Conservation (phyloP, 2,113 vertebrate genomes). For the Clarias batrachus region DNA sequence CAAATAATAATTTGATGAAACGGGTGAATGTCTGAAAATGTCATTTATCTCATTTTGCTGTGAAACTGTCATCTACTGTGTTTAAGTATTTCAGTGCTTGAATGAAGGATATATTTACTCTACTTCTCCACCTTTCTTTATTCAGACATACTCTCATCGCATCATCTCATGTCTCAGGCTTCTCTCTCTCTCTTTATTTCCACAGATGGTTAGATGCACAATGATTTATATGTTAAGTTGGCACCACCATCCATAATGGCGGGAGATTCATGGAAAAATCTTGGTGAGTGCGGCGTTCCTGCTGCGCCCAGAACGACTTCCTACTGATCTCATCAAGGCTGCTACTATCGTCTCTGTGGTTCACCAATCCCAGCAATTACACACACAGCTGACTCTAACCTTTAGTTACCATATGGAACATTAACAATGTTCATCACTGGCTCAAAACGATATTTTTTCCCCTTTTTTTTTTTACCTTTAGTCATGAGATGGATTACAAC, state of each 20-base stretch:
- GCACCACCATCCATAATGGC: neutral
- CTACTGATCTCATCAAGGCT: slow-evolving; percentile 12
- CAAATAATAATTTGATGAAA: too few species aligned
- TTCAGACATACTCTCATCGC: neutral
- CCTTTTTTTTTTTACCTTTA: neutral
- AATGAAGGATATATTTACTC: neutral
- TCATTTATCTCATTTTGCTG: too few species aligned
- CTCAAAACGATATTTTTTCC: neutral
- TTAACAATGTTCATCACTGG: neutral
- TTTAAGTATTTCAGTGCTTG: neutral
- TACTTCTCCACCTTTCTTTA: neutral
- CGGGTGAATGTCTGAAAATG: too few species aligned
- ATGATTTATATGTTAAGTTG: neutral
- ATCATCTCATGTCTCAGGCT: neutral
- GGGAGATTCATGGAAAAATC: neutral
- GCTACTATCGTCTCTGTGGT: neutral
- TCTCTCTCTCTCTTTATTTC: neutral
- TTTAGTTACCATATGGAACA: slow-evolving; percentile 24
- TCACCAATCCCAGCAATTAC: slow-evolving; percentile 16
- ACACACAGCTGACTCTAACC: slow-evolving; percentile 1
- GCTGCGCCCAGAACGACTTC: neutral
- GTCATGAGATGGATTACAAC: neutral
- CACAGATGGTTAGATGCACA: neutral
- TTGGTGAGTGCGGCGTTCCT: neutral
- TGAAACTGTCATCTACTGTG: too few species aligned